Evolutionary conservation across 2,113 vertebrate species (phyloP), one percentile per base, ranked within the genome.

Genomic region (Lamprologus sp.): DNA sequence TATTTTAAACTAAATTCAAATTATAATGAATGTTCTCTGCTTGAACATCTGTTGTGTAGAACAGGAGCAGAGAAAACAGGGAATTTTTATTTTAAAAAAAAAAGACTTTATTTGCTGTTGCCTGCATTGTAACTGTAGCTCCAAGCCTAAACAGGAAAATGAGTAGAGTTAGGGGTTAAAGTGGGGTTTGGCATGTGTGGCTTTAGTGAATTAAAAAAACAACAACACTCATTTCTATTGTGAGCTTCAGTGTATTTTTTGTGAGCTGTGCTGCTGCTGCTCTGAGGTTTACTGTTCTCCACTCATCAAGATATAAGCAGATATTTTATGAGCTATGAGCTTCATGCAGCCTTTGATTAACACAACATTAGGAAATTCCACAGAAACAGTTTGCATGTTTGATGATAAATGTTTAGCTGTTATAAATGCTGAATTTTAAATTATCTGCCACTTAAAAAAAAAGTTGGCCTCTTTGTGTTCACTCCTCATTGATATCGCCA

Each of bases 51-150:
- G 35, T 21, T 70, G 1, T 42, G 65, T 23, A 70, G 37, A 70
- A 42, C 13, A 42, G 13, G 21, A 70, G 21, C 35, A 2, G 2
- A 42, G 65, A 70, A 70, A 42, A 70, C 3, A 37, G 19, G 19
- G n/a, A 21, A 14, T 21, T 35, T 33, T 4, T 28, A 26, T 26
- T 2, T 0, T 0, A 0, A 13, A 0, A 6, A 53, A 14, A 65
- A 35, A 37, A 0, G 15, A 37, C 19, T 37, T 37, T 40, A 21
- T 68, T 40, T 70, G 35, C 7, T 23, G 35, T 70, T 70, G n/a
- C n/a, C 1, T 33, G 17, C 35, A 14, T 70, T 70, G 63, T 23
- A 70, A 40, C 63, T 40, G n/a, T 68, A 14, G 19, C 7, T 14
- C 19, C 9, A 63, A 6, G 15, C 31, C 58, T 63, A 63, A 63